phyloP scores from a whole-genome alignment of 2,113 vertebrate genomes.

The Hippocampus guttulatus region DNA sequence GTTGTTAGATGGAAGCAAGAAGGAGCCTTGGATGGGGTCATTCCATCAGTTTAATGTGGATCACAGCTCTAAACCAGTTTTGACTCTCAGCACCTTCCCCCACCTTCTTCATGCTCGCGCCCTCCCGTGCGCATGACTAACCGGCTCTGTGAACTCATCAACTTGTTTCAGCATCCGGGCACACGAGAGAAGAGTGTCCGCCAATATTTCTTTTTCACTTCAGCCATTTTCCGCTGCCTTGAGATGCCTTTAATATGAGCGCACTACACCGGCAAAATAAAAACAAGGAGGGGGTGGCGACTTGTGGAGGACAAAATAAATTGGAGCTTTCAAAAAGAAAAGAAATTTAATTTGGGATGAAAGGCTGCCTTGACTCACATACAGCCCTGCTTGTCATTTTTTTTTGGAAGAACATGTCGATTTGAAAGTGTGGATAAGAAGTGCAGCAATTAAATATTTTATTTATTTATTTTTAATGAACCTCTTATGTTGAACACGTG shows the following conservation, averaged over 20 bases:
- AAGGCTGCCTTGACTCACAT: conserved; percentile 8
- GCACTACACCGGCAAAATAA: conserved; percentile 16
- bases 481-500: not conserved
- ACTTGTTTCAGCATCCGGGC: conserved; percentile 47
- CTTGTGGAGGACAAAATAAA: conserved; percentile 23
- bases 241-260: conserved; percentile 34
- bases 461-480: not conserved
- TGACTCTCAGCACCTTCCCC: conserved; percentile 47
- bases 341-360: not conserved
- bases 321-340: conserved; percentile 23
- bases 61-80: conserved; percentile 44
- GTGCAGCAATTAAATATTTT: too few relatives aligned
- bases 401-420: not conserved
- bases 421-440: not conserved
- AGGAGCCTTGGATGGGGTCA: conserved; percentile 30
- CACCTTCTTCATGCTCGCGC: conserved; percentile 22
- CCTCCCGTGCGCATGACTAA: conserved; percentile 37
- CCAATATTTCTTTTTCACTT: conserved; percentile 10
- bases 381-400: not conserved
- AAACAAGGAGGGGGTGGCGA: conserved; percentile 23
- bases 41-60: conserved; percentile 38
- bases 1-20: conserved; percentile 42
- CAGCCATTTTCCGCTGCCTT: conserved; percentile 30
- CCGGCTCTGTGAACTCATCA: conserved; percentile 25
- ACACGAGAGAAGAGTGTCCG: conserved; percentile 36